phyloP scores from a whole-genome alignment of 53 echinoderm and acorn worm species.

The Crossaster papposus region DNA sequence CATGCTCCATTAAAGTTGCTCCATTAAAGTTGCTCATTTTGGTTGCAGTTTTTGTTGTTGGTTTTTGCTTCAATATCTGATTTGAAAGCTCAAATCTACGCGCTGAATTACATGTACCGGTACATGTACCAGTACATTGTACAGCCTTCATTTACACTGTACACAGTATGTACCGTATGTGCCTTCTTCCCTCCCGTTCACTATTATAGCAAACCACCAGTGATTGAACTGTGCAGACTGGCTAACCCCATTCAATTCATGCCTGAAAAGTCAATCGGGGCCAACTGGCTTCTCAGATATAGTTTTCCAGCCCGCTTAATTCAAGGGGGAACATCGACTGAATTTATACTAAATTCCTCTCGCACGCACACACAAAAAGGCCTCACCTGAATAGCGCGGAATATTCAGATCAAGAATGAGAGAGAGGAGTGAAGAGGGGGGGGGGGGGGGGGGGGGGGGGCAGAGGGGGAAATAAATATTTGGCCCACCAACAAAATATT shows the following conservation, averaged over 20 bases:
- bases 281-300: conserved; percentile 45
- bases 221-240: not conserved
- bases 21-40: too few species aligned
- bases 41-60: not conserved
- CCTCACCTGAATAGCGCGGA: not conserved
- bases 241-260: conserved; percentile 10
- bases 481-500: not conserved
- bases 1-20: too few species aligned
- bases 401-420: not conserved
- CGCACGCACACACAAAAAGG: not conserved
- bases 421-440: too few species aligned
- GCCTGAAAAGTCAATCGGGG: conserved; percentile 18
- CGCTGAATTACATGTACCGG: too few species aligned
- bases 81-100: too few species aligned
- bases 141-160: too few species aligned
- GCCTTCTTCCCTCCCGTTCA: not conserved
- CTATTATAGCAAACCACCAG: not conserved
- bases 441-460: not conserved
- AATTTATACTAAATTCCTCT: conserved; percentile 38
- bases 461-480: not conserved
- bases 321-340: conserved; percentile 16
- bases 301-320: conserved; percentile 27
- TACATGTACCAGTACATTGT: too few species aligned
- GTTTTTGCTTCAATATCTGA: too few species aligned
- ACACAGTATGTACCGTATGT: too few species aligned